Evolutionary conservation across 2,797 vertebrate genomes (phyloP).

Genomic region (Nasua narica): DNA sequence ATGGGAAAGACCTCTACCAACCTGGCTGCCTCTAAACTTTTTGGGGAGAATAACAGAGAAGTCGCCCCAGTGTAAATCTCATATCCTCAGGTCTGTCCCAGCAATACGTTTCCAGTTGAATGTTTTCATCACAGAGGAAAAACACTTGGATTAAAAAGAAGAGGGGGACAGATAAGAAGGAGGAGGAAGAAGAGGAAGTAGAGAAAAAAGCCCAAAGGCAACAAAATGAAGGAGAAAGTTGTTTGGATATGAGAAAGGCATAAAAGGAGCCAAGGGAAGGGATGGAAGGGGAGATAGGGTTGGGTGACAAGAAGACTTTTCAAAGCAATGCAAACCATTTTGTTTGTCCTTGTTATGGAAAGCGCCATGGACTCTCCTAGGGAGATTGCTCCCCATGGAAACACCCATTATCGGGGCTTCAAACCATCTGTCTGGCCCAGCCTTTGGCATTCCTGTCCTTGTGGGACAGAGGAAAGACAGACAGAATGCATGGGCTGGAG

Average conservation of each 20-base stretch:
- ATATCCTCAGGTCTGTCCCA: neutral
- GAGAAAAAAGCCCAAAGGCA: neutral
- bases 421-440: conserved; percentile 50
- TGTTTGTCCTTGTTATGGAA: neutral
- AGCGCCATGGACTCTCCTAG: neutral
- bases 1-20: neutral
- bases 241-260: conserved; percentile 26
- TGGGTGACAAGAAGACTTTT: neutral
- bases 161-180: neutral
- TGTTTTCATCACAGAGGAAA: neutral
- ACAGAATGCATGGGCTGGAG: conserved; percentile 75
- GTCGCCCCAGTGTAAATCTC: neutral
- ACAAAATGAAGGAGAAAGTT: neutral
- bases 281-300: neutral
- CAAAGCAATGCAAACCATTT: neutral
- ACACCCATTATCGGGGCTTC: conserved; percentile 42
- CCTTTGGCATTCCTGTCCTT: conserved; percentile 55
- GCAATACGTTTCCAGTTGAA: neutral
- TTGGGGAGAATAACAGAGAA: neutral
- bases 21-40: neutral
- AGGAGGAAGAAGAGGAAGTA: neutral
- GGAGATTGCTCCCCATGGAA: conserved; percentile 4
- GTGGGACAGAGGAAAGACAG: conserved; percentile 62
- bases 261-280: neutral
- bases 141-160: neutral